Evolutionary conservation across 2,113 vertebrate species (phyloP).

Genomic region (Ochotona curzoniae): DNA sequence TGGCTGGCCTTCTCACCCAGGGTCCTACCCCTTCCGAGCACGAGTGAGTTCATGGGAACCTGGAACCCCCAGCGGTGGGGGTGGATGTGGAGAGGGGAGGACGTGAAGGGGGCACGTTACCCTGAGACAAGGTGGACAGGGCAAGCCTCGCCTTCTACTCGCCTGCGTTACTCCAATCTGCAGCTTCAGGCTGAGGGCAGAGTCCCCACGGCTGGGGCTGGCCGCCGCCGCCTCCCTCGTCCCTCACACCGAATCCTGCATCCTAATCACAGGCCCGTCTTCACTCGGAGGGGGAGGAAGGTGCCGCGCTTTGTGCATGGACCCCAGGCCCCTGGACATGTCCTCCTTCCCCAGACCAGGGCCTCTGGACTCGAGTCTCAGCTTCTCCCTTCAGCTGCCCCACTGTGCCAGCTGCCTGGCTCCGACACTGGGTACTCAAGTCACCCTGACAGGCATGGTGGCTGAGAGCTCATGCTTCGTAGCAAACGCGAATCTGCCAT

Average conservation of each 20-base stretch:
- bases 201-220: background rate
- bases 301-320: background rate
- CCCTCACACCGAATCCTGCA: too few relatives aligned
- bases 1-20: fast-evolving
- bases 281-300: background rate
- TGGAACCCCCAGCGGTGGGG: background rate
- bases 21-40: background rate
- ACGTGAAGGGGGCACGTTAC: fast-evolving
- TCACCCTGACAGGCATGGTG: background rate
- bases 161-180: too few relatives aligned
- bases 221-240: background rate
- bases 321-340: too few relatives aligned
- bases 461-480: background rate
- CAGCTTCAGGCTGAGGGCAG: background rate
- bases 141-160: too few relatives aligned
- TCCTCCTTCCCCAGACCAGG: too few relatives aligned
- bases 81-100: too few relatives aligned
- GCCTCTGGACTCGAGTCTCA: too few relatives aligned
- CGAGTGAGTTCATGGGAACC: background rate
- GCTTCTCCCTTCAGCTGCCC: too few relatives aligned
- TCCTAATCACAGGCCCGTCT: too few relatives aligned
- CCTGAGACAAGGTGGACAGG: too few relatives aligned
- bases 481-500: too few relatives aligned
- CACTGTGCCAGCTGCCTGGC: too few relatives aligned
- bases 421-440: background rate